These are phyloP conservation scores for Gisinianus flammeolus DNA, from an alignment of 2,888 invertebrate species.

Conservation along the genomic window DNA sequence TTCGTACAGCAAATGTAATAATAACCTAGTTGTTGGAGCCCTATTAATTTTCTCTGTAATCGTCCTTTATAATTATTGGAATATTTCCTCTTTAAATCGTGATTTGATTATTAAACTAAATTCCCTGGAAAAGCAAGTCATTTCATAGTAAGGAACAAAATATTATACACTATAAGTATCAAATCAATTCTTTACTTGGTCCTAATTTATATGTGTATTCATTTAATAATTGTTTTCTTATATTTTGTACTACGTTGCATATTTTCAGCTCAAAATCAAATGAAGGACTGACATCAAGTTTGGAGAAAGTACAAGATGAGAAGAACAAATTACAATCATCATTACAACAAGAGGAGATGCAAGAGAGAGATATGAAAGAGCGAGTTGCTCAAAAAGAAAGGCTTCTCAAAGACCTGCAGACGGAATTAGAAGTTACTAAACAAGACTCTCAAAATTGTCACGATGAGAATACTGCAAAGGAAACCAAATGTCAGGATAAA, in stretches of 20 bases:
- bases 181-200: no score
- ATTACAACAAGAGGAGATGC: conserved; percentile 48
- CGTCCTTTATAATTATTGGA: conserved; percentile 58
- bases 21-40: conserved; percentile 56
- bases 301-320: conserved; percentile 54
- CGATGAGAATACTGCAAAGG: conserved; percentile 50
- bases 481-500: conserved; percentile 43
- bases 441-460: conserved; percentile 51
- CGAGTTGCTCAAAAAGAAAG: conserved; percentile 43
- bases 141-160: conserved; percentile 51
- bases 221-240: neutral
- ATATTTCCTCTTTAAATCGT: conserved; percentile 53
- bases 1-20: conserved; percentile 57
- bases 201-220: neutral
- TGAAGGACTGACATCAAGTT: conserved; percentile 52
- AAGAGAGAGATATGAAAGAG: conserved; percentile 48
- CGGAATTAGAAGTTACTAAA: conserved; percentile 52
- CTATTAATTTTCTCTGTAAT: conserved; percentile 55
- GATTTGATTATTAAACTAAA: conserved; percentile 54
- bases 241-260: neutral
- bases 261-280: conserved; percentile 52
- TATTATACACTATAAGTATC: neutral
- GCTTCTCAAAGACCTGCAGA: conserved; percentile 48
- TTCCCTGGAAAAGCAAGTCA: conserved; percentile 52
- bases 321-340: conserved; percentile 48